A percentile compares a stretch with the other conserved stretches of the same genome.
Conservation (phyloP, 2,888 invertebrate species). For the Drosophila dives region DNA sequence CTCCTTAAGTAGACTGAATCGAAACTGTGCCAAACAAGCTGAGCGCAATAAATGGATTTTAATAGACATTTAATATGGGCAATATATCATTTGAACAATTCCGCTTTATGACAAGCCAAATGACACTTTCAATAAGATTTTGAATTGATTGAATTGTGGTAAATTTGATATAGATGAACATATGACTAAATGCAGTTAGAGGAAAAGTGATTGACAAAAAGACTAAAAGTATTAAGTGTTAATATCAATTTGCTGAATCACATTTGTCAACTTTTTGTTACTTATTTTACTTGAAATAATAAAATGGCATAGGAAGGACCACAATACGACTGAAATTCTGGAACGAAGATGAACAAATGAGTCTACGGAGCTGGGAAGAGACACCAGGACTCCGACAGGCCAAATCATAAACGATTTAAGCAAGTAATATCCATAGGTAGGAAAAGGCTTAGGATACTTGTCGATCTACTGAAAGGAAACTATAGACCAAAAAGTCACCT, state of each 20-base stretch:
- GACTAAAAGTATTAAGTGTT: neutral
- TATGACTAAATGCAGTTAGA: neutral
- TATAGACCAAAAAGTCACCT: too few species aligned
- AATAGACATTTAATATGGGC: neutral
- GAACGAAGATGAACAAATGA: too few species aligned
- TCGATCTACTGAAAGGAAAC: too few species aligned
- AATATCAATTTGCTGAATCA: constrained; percentile 1
- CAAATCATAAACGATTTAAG: too few species aligned
- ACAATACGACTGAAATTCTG: too few species aligned
- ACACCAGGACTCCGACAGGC: too few species aligned
- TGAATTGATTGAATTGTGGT: neutral
- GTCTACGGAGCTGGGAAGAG: too few species aligned
- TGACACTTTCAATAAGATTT: constrained; percentile 7
- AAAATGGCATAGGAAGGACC: too few species aligned
- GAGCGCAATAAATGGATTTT: neutral
- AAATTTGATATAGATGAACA: neutral
- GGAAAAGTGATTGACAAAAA: neutral
- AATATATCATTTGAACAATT: constrained; percentile 35
- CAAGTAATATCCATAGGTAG: too few species aligned
- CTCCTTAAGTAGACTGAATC: neutral
- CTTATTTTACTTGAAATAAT: neutral
- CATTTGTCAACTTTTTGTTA: neutral
- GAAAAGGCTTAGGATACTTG: too few species aligned
- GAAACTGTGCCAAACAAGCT: constrained; percentile 14
- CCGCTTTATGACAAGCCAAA: constrained; percentile 33